These are phyloP conservation scores for Darevskia nairensis DNA, from an alignment of 2,797 vertebrate genomes.

Conservation along the genomic window DNA sequence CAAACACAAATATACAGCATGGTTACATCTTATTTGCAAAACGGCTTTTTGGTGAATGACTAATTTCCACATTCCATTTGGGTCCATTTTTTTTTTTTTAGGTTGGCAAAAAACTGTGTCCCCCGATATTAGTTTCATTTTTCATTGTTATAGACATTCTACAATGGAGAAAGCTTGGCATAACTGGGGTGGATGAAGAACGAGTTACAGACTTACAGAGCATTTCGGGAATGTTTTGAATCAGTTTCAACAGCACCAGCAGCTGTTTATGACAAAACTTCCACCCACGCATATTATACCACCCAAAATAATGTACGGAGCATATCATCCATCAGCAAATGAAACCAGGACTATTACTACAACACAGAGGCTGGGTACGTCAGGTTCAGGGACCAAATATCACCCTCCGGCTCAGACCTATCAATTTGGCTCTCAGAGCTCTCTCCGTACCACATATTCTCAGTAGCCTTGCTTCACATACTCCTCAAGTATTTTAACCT, in stretches of 20 bases:
- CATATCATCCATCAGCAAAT: neutral
- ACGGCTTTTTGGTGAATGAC: conserved; percentile 9
- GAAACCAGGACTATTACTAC: neutral
- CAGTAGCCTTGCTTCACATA: too few species aligned
- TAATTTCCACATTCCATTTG: conserved; percentile 18
- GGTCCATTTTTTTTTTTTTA: conserved; percentile 17
- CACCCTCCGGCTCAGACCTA: too few species aligned
- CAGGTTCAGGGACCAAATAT: too few species aligned
- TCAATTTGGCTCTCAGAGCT: too few species aligned
- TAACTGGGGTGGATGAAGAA: conserved; percentile 8
- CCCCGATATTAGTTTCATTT: fast-evolving
- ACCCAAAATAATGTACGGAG: conserved; percentile 9
- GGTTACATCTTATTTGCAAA: conserved; percentile 6
- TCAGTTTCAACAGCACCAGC: conserved; percentile 1
- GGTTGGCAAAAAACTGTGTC: conserved; percentile 11
- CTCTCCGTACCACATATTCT: too few species aligned
- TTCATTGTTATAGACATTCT: conserved; percentile 17
- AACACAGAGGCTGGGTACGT: too few species aligned
- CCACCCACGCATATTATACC: conserved; percentile 12
- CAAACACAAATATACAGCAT: conserved; percentile 36
- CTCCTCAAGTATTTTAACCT: too few species aligned
- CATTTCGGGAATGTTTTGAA: conserved; percentile 29
- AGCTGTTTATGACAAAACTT: conserved; percentile 19
- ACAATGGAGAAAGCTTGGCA: conserved; percentile 30
- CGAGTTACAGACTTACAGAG: conserved; percentile 15